Base-by-base conservation (phyloP, 2,113 vertebrate genomes). In the Lepus europaeus region DNA sequence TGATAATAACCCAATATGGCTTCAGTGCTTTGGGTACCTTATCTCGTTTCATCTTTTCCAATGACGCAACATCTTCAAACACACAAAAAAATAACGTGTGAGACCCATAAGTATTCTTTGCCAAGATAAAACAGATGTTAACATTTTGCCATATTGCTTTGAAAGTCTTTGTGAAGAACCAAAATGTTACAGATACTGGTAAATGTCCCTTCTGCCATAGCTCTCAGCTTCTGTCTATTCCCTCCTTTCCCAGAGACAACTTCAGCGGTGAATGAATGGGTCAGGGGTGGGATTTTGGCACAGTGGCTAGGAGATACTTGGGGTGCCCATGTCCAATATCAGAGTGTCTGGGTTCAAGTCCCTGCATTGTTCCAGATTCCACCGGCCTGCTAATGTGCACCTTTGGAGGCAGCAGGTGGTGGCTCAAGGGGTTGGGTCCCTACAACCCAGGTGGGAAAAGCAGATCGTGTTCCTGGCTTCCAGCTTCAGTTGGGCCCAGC, bases 121-220 rank as follows among this genome's bases (percentile, higher is more conserved):
- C 69, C 19, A 66, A 88, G 86, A 80, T 72, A 51, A 93, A 85
- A 23, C 74, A 86, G 84, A 82, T 89, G 80, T 86, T 93, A 78
- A 63, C 83, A 64, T 94, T 91, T 88, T 36, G 51, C 53, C 78
- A 56, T 70, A 80, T 73, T 94, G 61, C 81, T 88, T 77, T 85
- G 31, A 77, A 80, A 53, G 5, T 84, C 72, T 76, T 39, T 3
- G 61, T 74, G 90, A 85, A 63, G 79, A 79, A 64, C 11, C 9
- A 87, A 86, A 87, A 80, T 76, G 25, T 66, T 72, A 61, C 12
- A 85, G 49, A 56, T 1, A 5, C 20, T 53, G 36, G 36, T 36
- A 36, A 36, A 36, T 36, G 36, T 3, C 9, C 25, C 72, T 10
- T 76, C 33, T 5, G 9, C n/a, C 7, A 16, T 16, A 63, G 23